These are phyloP conservation scores for Leguminivora glycinivorella DNA, from an alignment of 1,140 invertebrate genomes.

Conservation along the genomic window DNA sequence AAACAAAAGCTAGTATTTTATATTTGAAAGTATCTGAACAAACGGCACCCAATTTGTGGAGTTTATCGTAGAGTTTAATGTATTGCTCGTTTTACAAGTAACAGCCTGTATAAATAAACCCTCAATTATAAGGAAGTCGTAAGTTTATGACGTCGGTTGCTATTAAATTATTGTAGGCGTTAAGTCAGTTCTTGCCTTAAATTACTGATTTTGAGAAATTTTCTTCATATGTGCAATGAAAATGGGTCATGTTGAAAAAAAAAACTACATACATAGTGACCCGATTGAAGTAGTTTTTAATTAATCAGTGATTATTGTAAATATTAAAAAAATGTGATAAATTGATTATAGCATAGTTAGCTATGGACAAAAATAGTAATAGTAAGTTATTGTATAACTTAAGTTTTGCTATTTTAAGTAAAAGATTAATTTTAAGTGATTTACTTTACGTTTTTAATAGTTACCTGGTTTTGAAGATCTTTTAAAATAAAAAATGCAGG, in stretches of 20 bases:
- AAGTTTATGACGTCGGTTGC: slow-evolving; percentile 12
- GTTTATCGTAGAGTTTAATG: too few relatives aligned
- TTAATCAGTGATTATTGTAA: background rate
- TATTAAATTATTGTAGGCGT: slow-evolving; percentile 17
- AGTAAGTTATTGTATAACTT: slow-evolving; percentile 35
- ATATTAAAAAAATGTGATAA: slow-evolving; percentile 10
- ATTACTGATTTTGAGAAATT: slow-evolving; percentile 8
- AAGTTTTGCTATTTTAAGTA: slow-evolving; percentile 35
- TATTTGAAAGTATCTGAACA: too few relatives aligned
- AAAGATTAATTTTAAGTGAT: background rate
- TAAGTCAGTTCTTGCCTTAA: background rate
- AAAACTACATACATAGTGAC: background rate
- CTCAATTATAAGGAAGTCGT: background rate
- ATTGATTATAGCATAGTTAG: background rate
- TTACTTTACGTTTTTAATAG: background rate
- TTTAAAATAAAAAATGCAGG: background rate
- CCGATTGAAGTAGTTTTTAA: background rate
- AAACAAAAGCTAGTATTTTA: too few relatives aligned
- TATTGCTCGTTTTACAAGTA: too few relatives aligned
- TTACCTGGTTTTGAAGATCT: background rate
- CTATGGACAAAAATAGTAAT: slow-evolving; percentile 26
- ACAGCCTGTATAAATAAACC: too few relatives aligned
- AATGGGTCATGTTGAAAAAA: background rate
- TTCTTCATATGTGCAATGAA: background rate
- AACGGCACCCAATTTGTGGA: too few relatives aligned